These are phyloP conservation scores for Polypedilum pembai DNA, from an alignment of 1,140 invertebrate genomes.

Conservation along the genomic window DNA sequence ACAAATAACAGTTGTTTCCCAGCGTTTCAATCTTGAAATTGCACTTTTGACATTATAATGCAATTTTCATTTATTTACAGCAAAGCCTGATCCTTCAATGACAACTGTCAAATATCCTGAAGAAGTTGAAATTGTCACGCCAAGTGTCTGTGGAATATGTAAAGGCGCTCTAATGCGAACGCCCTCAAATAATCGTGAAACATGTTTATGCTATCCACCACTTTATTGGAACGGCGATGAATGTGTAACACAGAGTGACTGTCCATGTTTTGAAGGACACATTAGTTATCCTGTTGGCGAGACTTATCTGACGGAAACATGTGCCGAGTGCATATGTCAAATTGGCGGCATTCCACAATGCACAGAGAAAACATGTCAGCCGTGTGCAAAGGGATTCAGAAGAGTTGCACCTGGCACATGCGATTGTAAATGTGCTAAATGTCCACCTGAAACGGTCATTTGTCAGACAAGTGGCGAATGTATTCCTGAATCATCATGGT, in stretches of 20 bases:
- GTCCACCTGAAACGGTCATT: conserved; percentile 52
- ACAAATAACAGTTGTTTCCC: too few species aligned
- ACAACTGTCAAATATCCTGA: neutral
- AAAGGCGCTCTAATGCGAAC: conserved; percentile 45
- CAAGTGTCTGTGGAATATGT: neutral
- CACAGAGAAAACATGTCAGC: conserved; percentile 55
- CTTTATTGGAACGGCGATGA: conserved; percentile 61
- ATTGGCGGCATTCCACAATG: conserved; percentile 61
- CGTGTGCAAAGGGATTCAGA: conserved; percentile 50
- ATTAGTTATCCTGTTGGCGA: conserved; percentile 60
- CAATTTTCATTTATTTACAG: conserved; percentile 32
- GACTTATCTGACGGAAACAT: conserved; percentile 59
- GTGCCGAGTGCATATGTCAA: conserved; percentile 68
- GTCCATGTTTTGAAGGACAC: conserved; percentile 65
- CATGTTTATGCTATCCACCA: conserved; percentile 46
- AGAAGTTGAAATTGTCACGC: conserved; percentile 37
- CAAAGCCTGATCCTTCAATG: conserved; percentile 31
- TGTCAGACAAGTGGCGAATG: conserved; percentile 71
- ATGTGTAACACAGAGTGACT: conserved; percentile 60
- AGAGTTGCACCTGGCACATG: conserved; percentile 48
- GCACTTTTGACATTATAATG: neutral
- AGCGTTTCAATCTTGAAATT: too few species aligned
- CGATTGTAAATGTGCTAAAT: conserved; percentile 65
- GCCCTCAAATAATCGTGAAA: conserved; percentile 33
- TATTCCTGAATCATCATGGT: conserved; percentile 63